A percentile compares a stretch with the other conserved stretches of the same genome.
phyloP scores from a whole-genome alignment of 2,797 vertebrate species.

The Gallinago nigripennis region DNA sequence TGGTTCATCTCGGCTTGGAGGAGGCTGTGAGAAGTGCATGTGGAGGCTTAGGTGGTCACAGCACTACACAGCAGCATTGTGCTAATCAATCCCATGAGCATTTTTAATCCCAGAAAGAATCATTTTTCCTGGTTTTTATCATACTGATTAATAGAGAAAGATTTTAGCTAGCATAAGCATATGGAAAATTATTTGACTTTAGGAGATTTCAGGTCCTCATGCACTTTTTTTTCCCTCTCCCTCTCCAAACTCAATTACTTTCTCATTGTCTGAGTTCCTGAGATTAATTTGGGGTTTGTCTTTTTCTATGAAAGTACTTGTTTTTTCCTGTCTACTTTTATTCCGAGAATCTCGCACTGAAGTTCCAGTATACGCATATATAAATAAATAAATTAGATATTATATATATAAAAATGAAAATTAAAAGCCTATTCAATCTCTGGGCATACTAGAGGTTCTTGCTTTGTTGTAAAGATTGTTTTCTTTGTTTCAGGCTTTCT shows the following conservation, averaged over 20 bases:
- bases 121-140: neutral
- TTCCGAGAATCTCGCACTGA: neutral
- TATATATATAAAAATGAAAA: neutral
- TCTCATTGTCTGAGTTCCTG: neutral
- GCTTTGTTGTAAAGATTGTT: neutral
- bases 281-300: neutral
- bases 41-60: neutral
- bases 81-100: neutral
- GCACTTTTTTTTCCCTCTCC: neutral
- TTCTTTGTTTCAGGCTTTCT: neutral
- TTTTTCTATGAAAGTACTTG: neutral
- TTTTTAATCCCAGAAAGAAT: neutral
- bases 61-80: rapidly evolving
- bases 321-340: neutral
- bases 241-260: neutral
- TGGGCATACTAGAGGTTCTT: neutral
- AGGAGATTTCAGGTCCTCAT: neutral
- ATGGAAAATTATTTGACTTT: neutral
- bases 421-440: neutral
- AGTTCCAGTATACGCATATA: neutral
- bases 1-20: neutral
- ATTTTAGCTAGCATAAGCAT: neutral
- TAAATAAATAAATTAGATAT: neutral
- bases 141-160: neutral
- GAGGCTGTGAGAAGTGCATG: neutral